Evolutionary conservation across 2,888 invertebrate genomes (phyloP), one percentile per base, ranked within the genome.

Genomic region (Tolmerus cingulatus): DNA sequence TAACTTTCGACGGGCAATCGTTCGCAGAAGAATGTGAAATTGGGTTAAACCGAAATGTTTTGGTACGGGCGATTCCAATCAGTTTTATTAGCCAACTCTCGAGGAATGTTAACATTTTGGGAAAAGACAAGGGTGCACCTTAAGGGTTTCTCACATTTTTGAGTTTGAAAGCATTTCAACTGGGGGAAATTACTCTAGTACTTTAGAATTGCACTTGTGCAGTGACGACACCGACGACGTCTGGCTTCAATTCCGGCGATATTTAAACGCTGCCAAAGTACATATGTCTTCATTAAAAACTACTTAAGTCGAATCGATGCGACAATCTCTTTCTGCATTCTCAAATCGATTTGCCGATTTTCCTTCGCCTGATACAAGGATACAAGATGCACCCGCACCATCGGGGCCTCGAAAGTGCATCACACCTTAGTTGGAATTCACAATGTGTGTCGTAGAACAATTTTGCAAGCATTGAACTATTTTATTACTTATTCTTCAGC

Each of bases 221-320:
- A 81, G 30, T 19, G 66, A 23, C 5, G 81, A 46, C 43, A 46
- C 51, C 34, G 57, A 46, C n/a, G n/a, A n/a, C 23, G 46, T 81
- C 34, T 12, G 2, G 30, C 55, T 30, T 9, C 2, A 81, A 1
- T 55, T 16, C 81, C 34, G 46, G 27, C 4, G 16, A 81, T 81
- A 34, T 81, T 81, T 55, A 81, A 81, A 30, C 30, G 81, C 55
- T 51, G 7, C 81, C 46, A 27, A 55, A 37, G 46, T 81, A 81
- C 81, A 81, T 81, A 81, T 81, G 81, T 81, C 81, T 81, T 81
- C 81, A 81, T 81, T 81, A 81, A 81, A 81, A 81, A 81, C 55
- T 81, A 81, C 81, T 81, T 81, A 55, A 55, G 34, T 55, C 34
- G 34, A 81, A 81, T 57, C 81, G 81, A 46, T 46, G 34, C 81